phyloP scores from a whole-genome alignment of 2,113 vertebrate species.

The Mustelus asterias region DNA sequence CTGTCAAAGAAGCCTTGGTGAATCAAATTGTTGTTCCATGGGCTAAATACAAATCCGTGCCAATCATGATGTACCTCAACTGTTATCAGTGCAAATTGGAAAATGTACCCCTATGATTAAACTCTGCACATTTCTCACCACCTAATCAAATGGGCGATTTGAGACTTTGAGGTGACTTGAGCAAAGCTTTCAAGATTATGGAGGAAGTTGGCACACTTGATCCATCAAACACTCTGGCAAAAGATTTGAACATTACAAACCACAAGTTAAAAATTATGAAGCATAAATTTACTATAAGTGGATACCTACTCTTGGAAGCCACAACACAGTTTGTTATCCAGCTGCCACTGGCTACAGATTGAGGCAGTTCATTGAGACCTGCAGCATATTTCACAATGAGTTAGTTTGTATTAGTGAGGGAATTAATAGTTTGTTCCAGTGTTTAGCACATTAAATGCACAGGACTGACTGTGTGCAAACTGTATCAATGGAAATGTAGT shows the following conservation, averaged over 20 bases:
- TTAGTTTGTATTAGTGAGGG: not conserved
- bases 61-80: not conserved
- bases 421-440: not conserved
- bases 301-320: not conserved
- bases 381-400: not conserved
- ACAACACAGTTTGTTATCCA: not conserved
- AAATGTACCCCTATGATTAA: not conserved
- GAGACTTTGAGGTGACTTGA: not conserved
- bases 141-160: not conserved
- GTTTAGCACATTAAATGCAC: not conserved
- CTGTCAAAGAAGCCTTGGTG: not conserved
- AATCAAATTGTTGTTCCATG: not conserved
- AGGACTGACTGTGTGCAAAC: not conserved
- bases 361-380: not conserved
- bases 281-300: not conserved
- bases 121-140: not conserved
- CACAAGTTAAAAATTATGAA: not conserved
- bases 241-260: not conserved
- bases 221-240: not conserved
- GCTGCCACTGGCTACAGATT: not conserved
- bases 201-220: not conserved
- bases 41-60: not conserved
- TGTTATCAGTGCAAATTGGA: not conserved
- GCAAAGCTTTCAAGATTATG: not conserved
- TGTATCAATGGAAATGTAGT: not conserved